phyloP scores from a whole-genome alignment of 2,113 vertebrate genomes.

The Pantherophis guttatus region DNA sequence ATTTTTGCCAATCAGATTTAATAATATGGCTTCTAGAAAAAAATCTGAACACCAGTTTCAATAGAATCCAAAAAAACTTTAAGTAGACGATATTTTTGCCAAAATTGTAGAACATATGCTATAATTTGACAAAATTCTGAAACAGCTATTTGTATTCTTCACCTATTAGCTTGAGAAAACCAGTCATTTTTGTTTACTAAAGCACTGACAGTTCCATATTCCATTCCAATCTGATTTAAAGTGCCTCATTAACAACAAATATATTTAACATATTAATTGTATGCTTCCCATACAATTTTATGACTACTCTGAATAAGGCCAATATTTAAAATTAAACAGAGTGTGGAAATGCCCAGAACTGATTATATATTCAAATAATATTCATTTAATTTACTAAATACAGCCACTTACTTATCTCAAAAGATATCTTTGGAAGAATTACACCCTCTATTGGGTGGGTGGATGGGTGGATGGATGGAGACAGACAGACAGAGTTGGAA shows the following conservation, averaged over 20 bases:
- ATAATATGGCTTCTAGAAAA: not conserved
- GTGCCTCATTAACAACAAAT: not conserved
- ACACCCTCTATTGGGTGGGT: not conserved
- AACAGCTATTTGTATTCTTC: not conserved
- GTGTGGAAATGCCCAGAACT: constrained; percentile 43
- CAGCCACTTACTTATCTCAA: constrained; percentile 60
- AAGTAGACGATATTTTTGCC: not conserved
- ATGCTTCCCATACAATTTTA: constrained; percentile 8
- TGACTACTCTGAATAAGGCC: constrained; percentile 23
- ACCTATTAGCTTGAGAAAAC: not conserved
- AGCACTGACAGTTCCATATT: not conserved
- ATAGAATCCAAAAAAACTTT: not conserved
- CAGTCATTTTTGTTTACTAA: not conserved
- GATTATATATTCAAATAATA: constrained; percentile 45
- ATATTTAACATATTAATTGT: not conserved
- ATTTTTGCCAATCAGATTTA: not conserved
- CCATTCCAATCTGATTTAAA: not conserved
- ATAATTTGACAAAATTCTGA: not conserved
- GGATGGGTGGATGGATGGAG: too few relatives aligned
- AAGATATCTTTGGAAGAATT: constrained; percentile 55
- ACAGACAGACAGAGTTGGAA: too few relatives aligned
- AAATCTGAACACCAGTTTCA: not conserved
- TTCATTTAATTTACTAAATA: constrained; percentile 60
- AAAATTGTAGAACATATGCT: not conserved
- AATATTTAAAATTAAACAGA: constrained; percentile 25